Conservation (phyloP, 2,888 invertebrate species). For the Cephus pygmeus region DNA sequence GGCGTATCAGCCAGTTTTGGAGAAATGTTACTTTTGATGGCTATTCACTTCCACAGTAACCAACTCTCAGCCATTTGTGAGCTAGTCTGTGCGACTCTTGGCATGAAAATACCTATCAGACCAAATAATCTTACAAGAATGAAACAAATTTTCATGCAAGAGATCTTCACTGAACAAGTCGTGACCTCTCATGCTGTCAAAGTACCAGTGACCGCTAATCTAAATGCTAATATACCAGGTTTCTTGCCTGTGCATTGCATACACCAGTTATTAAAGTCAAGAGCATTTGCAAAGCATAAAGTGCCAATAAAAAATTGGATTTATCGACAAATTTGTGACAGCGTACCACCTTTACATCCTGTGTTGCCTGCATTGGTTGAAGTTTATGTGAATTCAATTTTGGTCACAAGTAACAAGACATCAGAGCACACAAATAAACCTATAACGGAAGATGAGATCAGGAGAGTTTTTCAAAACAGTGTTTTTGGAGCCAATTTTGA, state of each 20-base stretch:
- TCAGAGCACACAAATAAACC: slow-evolving; percentile 91
- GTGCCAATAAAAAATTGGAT: slow-evolving; percentile 98
- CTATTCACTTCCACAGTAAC: slow-evolving; percentile 96
- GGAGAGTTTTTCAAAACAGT: slow-evolving; percentile 83
- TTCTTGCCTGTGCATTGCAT: slow-evolving; percentile 97
- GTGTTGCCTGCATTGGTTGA: slow-evolving; percentile 93
- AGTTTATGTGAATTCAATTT: slow-evolving; percentile 93
- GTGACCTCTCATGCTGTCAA: slow-evolving; percentile 96
- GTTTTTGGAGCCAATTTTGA: slow-evolving; percentile 81
- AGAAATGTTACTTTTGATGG: slow-evolving; percentile 94
- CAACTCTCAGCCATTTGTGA: slow-evolving; percentile 94
- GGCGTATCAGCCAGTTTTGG: slow-evolving; percentile 91
- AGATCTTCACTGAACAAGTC: slow-evolving; percentile 97
- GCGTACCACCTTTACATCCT: slow-evolving; percentile 91
- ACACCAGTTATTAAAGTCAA: slow-evolving; percentile 91
- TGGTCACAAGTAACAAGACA: slow-evolving; percentile 75
- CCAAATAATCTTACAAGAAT: slow-evolving; percentile 89
- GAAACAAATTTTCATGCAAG: slow-evolving; percentile 94
- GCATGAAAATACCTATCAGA: slow-evolving; percentile 92
- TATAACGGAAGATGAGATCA: slow-evolving; percentile 89
- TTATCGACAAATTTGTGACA: slow-evolving; percentile 90
- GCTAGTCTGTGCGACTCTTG: slow-evolving; percentile 91
- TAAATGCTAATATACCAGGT: slow-evolving; percentile 89
- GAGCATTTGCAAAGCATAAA: slow-evolving; percentile 95
- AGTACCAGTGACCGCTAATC: slow-evolving; percentile 90